These are phyloP conservation scores for Drosophila monieri DNA, from an alignment of 2,888 invertebrate species.

Conservation along the genomic window DNA sequence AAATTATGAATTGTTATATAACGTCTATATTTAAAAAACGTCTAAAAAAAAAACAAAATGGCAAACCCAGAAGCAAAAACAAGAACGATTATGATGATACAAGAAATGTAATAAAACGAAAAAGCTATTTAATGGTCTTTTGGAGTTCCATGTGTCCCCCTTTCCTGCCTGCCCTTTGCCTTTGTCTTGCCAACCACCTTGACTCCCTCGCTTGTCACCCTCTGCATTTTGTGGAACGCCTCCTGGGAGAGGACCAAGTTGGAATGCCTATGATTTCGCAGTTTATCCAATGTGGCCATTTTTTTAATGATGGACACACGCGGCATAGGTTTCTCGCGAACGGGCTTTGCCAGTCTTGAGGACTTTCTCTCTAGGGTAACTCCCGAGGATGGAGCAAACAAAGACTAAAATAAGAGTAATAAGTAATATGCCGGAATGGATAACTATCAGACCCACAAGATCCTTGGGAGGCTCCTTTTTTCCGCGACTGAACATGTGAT, in stretches of 20 bases:
- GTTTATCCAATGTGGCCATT: constrained; percentile 22
- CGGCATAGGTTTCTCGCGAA: constrained; percentile 24
- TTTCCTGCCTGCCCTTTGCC: not conserved
- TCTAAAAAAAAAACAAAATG: constrained; percentile 51
- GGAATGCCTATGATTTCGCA: constrained; percentile 36
- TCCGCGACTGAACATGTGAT: constrained; percentile 49
- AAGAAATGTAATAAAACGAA: constrained; percentile 49
- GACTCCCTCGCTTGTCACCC: constrained; percentile 1
- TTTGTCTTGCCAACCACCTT: not conserved
- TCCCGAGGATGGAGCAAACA: not conserved
- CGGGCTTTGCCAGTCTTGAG: not conserved
- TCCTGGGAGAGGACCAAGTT: constrained; percentile 46
- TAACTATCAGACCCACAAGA: constrained; percentile 25
- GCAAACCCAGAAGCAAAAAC: constrained; percentile 48
- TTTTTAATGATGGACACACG: not conserved
- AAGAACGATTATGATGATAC: constrained; percentile 61
- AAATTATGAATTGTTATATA: constrained; percentile 80
- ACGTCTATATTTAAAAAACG: constrained; percentile 76
- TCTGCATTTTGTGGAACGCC: constrained; percentile 38
- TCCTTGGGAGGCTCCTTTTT: not conserved
- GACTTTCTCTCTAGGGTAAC: not conserved
- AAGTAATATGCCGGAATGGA: not conserved
- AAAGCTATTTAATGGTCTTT: constrained; percentile 31
- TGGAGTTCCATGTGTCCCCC: not conserved
- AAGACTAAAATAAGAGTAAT: not conserved